Evolutionary conservation across 2,113 vertebrate species (phyloP), one percentile per base, ranked within the genome.

Genomic region (Cebidichthys violaceus): DNA sequence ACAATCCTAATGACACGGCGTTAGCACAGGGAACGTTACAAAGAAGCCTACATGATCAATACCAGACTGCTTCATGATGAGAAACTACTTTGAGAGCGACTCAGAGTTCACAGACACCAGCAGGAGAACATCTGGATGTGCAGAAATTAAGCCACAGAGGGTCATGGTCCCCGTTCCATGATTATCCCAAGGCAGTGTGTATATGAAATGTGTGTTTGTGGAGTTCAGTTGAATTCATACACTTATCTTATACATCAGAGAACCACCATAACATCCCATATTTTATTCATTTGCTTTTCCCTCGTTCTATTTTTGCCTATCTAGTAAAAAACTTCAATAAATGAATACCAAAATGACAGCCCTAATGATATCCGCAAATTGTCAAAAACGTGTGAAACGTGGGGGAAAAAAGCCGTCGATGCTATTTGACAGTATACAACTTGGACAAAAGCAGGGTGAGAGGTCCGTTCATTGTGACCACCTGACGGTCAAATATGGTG

Each of bases 111-210:
- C 47, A 43, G 11, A 17, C 69, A 66, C 6, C 22, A 70, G 6
- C 68, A 62, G 39, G 31, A 54, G 37, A 69, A 83, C 83, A 86
- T 77, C 69, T 80, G 76, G 80, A 71, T 52, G 68, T n/a, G 37
- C 33, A n/a, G 13, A 59, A 52, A 50, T 27, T 5, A 72, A 27
- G 62, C 35, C 13, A 37, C 24, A 57, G 24, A 66, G 18, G 60
- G 79, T 52, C 47, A 29, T 17, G 59, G n/a, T 47, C n/a, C 39
- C 55, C 50, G 75, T 45, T n/a, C 71, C 35, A 6, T 62, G 24
- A 47, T 59, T 33, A 69, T 43, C 20, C 59, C 54, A 55, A 33
- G 4, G 1, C 20, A 8, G 33, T 27, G 15, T 65, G 68, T 59
- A 1, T 27, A 2, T 29, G 15, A 3, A 18, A 33, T 57, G 31